Evolutionary conservation across 2,888 invertebrate genomes (phyloP), one percentile per base, ranked within the genome.

Genomic region (Carpatolechia fugitivella): DNA sequence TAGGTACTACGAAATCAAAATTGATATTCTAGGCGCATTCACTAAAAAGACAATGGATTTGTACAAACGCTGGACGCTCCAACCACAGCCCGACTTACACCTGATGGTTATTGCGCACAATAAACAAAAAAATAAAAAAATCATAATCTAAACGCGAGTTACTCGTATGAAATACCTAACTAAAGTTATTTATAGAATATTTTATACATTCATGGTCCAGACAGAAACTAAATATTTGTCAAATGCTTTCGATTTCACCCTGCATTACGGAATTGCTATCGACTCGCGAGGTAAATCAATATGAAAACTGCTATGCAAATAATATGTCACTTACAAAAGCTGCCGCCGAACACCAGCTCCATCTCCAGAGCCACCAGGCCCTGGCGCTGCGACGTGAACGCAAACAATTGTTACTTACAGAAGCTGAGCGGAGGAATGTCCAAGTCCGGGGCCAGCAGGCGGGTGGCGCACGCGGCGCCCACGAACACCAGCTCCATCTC

Each of bases 401-500:
- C 13, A 18, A 18, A 2, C 1, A 18, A 3, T 8, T 3, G 8
- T 41, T 1, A 78, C 84, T 82, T 53, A 86, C 86, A 72, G 51
- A 72, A 78, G 1, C 78, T 72, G 53, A 89, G 65, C 0, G 83
- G 80, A 0, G 89, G 84, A 68, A 88, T 78, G 13, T 85, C 84
- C 8, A 88, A 62, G 57, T 86, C 82, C 0, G 90, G 90, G 0
- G 85, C 96, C 89, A 98, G 95, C 3, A 99, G 93, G 69, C 96
- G 95, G 10, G 97, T 94, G 13, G 97, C 96, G 80, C 98, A 98
- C 90, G 96, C 95, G 52, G 98, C 97, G 1, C 97, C 98, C 30
- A 98, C 91, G 83, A 97, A 96, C 0, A 97, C 93, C 54, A 99
- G 85, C 78, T 98, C 99, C 77, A 95, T 95, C 85, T 99, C 99